Base-by-base conservation (phyloP, 2,888 invertebrate species). In the Trissonchulus sp. region DNA sequence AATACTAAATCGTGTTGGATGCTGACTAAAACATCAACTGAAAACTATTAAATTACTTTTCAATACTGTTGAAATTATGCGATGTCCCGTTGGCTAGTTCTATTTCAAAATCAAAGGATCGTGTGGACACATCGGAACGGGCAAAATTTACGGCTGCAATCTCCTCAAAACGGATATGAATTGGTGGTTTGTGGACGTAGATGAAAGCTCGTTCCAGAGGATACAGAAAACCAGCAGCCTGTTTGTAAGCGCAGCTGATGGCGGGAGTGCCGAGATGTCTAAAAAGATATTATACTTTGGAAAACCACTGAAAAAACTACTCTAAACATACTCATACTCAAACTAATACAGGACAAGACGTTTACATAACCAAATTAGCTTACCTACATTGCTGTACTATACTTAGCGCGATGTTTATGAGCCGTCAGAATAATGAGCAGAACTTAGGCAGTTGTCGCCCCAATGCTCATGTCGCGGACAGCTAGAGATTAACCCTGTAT, bases 151-250 rank as follows among this genome's bases (percentile, higher is more conserved):
- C 86, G 38, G 80, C 81, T 3, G 84, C 89, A 34, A 98, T 92
- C 87, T 99, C 99, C 84, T 99, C 99, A 84, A 97, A 98, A 1
- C 97, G 90, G 77, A 99, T 94, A 83, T 98, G 97, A 77, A 99
- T 90, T 0, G 99, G 97, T 0, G 99, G 99, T 85, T 99, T 99
- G 86, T 98, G 97, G 0, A 99, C 93, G 85, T 95, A 99, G 80
- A 99, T 96, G 84, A 99, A 97, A 15, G 99, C 97, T 81, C 97
- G 90, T 86, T 99, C 99, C 65, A 99, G 86, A 0, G 99, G 99
- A 87, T 99, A 99, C 72, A 99, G 87, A 84, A 94, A 92, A 0
- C 99, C 99, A 0, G 96, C 96, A 0, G 97, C 93, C 8, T 98
- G 97, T 86, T 96, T 97, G 88, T 94, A 97, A 0, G 98, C 97